phyloP scores from a whole-genome alignment of 1,140 invertebrate species.

The Antheraea mylitta region DNA sequence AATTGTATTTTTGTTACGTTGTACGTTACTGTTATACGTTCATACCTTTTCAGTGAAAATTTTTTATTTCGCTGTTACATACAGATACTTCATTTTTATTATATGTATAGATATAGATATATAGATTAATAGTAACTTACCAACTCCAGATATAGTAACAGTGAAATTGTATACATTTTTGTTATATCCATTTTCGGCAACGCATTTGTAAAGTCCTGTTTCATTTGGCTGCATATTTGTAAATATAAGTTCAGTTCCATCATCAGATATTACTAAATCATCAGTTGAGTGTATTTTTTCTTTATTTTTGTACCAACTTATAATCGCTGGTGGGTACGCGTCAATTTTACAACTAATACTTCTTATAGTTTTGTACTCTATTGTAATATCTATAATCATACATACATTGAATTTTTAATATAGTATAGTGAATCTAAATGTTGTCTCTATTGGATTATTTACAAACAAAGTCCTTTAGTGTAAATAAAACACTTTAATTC shows the following conservation, averaged over 20 bases:
- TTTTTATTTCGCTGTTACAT: no score
- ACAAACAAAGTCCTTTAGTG: no score
- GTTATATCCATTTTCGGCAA: slow-evolving; percentile 32
- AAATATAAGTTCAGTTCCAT: slow-evolving; percentile 38
- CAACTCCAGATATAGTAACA: slow-evolving; percentile 20
- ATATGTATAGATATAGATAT: no score
- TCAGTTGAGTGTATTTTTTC: slow-evolving; percentile 30
- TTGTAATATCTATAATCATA: slow-evolving; percentile 41
- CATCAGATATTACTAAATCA: slow-evolving; percentile 29
- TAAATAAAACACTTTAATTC: no score
- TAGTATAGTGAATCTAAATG: no score
- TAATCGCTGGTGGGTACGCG: slow-evolving; percentile 53
- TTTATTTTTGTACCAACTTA: slow-evolving; percentile 62
- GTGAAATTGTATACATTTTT: neutral
- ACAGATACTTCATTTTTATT: no score
- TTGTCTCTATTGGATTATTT: no score
- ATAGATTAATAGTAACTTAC: slow-evolving; percentile 14
- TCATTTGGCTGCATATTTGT: slow-evolving; percentile 48
- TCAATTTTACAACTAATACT: slow-evolving; percentile 49
- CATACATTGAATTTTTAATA: no score
- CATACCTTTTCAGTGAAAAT: no score
- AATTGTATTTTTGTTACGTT: no score
- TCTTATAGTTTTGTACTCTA: slow-evolving; percentile 47
- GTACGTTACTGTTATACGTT: no score
- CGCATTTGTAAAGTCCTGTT: slow-evolving; percentile 50